Evolutionary conservation across 1,140 invertebrate species (phyloP).

Genomic region (Anoplophora glabripennis): DNA sequence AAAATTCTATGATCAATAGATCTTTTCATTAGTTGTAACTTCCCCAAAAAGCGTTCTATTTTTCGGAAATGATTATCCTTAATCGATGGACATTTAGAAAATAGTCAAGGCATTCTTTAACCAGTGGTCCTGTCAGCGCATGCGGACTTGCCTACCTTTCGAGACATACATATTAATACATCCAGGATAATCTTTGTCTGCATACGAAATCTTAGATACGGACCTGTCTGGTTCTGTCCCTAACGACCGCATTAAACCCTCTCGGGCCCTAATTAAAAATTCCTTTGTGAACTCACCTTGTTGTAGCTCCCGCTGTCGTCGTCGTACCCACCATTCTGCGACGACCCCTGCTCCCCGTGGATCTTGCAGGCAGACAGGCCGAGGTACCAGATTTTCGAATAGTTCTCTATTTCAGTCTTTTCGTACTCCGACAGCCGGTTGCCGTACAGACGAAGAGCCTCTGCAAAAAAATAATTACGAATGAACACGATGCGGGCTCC

Average conservation of each 20-base stretch:
- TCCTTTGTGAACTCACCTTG: slow-evolving; percentile 62
- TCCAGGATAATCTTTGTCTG: too few species aligned
- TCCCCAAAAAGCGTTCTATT: too few species aligned
- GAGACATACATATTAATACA: too few species aligned
- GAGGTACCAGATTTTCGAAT: slow-evolving; percentile 87
- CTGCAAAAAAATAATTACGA: slow-evolving; percentile 51
- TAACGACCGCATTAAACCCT: background rate
- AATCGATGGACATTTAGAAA: too few species aligned
- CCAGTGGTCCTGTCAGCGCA: too few species aligned
- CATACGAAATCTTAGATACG: background rate
- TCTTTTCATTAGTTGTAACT: too few species aligned
- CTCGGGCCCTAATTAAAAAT: background rate
- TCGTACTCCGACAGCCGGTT: slow-evolving; percentile 83
- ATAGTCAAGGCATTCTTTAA: too few species aligned
- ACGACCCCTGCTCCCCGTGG: slow-evolving; percentile 72
- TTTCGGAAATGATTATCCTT: too few species aligned
- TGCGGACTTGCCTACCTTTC: too few species aligned
- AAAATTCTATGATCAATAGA: too few species aligned
- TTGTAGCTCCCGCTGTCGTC: slow-evolving; percentile 91
- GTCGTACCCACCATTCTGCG: slow-evolving; percentile 82
- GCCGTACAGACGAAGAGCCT: slow-evolving; percentile 77
- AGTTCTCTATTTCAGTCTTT: slow-evolving; percentile 78
- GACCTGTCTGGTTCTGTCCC: background rate
- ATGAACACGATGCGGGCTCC: background rate
- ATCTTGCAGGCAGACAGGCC: slow-evolving; percentile 82